phyloP scores from a whole-genome alignment of 2,113 vertebrate species.

The Amphiprion ocellaris region DNA sequence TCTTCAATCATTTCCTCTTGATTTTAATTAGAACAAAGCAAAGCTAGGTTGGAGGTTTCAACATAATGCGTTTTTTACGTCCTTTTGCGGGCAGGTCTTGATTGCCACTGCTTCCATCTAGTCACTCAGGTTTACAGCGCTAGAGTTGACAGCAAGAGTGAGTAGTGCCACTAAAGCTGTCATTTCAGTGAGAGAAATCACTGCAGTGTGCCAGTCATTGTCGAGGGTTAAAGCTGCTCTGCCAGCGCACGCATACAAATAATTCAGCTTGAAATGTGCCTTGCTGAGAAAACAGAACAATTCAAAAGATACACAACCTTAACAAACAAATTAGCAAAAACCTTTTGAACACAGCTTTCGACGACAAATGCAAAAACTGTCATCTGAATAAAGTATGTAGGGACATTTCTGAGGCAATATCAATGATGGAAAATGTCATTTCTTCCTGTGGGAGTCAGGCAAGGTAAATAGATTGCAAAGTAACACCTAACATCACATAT shows the following conservation, averaged over 20 bases:
- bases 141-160: conserved; percentile 37
- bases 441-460: too few relatives aligned
- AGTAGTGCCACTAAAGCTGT: conserved; percentile 42
- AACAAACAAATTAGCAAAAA: too few relatives aligned
- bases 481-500: too few relatives aligned
- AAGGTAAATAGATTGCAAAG: too few relatives aligned
- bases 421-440: too few relatives aligned
- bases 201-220: conserved; percentile 28
- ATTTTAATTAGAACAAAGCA: neutral
- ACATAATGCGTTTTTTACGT: neutral
- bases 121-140: conserved; percentile 38
- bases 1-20: neutral
- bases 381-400: too few relatives aligned
- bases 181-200: conserved; percentile 38
- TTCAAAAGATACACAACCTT: too few relatives aligned
- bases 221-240: neutral
- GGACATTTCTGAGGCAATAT: too few relatives aligned
- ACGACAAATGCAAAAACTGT: too few relatives aligned
- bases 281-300: too few relatives aligned
- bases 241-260: neutral
- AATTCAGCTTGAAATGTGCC: too few relatives aligned
- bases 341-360: too few relatives aligned
- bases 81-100: neutral
- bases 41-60: conserved; percentile 2
- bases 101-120: conserved; percentile 16